These are phyloP conservation scores for Acinonyx jubatus DNA, from an alignment of 2,113 vertebrate species.

Conservation along the genomic window DNA sequence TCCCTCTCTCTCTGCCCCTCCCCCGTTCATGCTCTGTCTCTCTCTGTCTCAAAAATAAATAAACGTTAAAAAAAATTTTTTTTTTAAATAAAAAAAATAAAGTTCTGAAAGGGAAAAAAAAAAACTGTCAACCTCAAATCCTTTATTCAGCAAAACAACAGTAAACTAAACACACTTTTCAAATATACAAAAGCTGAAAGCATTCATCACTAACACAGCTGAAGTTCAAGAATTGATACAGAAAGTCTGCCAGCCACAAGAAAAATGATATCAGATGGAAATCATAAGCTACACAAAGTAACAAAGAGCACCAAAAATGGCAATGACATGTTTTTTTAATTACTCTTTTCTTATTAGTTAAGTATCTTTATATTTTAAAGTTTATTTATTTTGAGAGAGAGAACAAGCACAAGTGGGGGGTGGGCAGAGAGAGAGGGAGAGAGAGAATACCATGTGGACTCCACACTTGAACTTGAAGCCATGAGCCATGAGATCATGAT, in stretches of 20 bases:
- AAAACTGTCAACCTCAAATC: not conserved
- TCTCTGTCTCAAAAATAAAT: too few relatives aligned
- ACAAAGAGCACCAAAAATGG: not conserved
- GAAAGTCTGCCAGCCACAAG: not conserved
- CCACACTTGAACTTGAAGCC: too few relatives aligned
- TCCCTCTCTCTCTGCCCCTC: too few relatives aligned
- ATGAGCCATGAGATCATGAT: too few relatives aligned
- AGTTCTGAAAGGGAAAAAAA: not conserved
- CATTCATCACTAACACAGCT: not conserved
- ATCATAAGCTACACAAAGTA: not conserved
- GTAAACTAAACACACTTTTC: not conserved
- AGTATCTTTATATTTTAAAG: too few relatives aligned
- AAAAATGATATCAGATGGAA: not conserved
- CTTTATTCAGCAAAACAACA: not conserved
- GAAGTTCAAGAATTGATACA: not conserved
- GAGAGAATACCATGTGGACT: too few relatives aligned
- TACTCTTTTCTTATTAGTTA: too few relatives aligned
- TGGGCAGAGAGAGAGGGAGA: too few relatives aligned
- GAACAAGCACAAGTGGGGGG: too few relatives aligned
- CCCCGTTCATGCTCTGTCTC: too few relatives aligned
- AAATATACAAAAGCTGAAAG: not conserved
- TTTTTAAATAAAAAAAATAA: not conserved
- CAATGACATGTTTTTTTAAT: not conserved
- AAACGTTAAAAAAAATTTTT: too few relatives aligned
- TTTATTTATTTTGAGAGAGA: too few relatives aligned